Evolutionary conservation across 2,113 vertebrate species (phyloP), one percentile per base, ranked within the genome.

Genomic region (Ceyx melanurus): DNA sequence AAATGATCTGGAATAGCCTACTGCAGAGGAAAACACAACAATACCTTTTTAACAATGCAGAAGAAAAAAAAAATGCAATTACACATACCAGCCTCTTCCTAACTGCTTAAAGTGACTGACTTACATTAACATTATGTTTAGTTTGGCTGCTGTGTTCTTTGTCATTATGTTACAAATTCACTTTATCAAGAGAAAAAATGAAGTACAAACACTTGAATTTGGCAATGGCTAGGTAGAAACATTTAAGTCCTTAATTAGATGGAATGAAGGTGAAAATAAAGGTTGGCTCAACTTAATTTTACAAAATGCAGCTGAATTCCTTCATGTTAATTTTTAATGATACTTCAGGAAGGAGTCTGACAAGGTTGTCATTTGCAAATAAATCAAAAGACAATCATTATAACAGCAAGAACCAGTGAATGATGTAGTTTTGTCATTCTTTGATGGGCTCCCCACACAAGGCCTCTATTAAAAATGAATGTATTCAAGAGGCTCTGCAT

Each of bases 381-480:
- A 98, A 98, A 97, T 98, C 96, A 97, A 95, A 97, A 97, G 97
- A 96, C 97, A 96, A 77, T 97, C 95, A 95, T 97, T 96, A 92
- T 89, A 89, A 89, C 96, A 96, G 96, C 78, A 94, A 94, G 93
- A 97, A 96, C 92, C 94, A 97, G 68, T 96, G 97, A 97, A 96
- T 97, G 94, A 95, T 96, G 92, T 97, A 98, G 96, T 96, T 97
- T 97, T 97, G 95, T 96, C 96, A 87, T 96, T 97, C 93, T 98
- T 97, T 94, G 97, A 97, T 98, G 96, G 97, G 96, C 95, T 95
- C 82, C 90, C 94, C 96, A 92, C 97, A 98, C 96, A 96, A 97
- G 96, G 95, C 93, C 92, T 97, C 97, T 97, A 97, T 98, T 98
- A 98, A 98, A 98, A 98, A 98, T 98, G 96, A 98, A 98, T 98